phyloP scores from a whole-genome alignment of 2,113 vertebrate genomes.

The Sula dactylatra region DNA sequence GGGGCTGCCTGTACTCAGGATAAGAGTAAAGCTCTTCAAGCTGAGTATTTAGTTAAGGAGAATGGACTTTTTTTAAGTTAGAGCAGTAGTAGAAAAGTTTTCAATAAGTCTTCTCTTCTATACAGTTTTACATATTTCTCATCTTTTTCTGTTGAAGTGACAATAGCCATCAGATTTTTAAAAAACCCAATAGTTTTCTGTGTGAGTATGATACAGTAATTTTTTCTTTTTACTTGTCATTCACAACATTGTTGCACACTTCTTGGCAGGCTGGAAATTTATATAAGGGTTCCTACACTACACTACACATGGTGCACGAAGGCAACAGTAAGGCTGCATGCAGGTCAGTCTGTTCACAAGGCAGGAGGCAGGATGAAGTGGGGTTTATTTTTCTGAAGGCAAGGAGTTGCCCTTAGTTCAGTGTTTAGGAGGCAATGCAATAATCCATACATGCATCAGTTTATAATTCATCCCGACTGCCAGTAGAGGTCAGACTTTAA shows the following conservation, averaged over 20 bases:
- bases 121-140: background rate
- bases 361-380: background rate
- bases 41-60: background rate
- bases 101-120: background rate
- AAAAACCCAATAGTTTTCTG: background rate
- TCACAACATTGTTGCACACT: background rate
- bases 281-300: background rate
- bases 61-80: background rate
- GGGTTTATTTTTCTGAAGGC: background rate
- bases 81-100: background rate
- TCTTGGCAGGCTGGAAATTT: background rate
- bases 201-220: background rate
- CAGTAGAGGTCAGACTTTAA: constrained; percentile 35
- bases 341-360: background rate
- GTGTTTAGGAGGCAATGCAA: background rate
- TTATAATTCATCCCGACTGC: background rate
- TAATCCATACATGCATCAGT: background rate
- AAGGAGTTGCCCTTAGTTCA: background rate
- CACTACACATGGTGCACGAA: background rate
- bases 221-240: background rate
- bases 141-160: background rate
- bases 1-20: background rate
- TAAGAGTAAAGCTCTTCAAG: background rate
- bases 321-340: background rate
- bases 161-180: background rate